Conservation (phyloP, 2,888 invertebrate species). For the Lottia gigantea region DNA sequence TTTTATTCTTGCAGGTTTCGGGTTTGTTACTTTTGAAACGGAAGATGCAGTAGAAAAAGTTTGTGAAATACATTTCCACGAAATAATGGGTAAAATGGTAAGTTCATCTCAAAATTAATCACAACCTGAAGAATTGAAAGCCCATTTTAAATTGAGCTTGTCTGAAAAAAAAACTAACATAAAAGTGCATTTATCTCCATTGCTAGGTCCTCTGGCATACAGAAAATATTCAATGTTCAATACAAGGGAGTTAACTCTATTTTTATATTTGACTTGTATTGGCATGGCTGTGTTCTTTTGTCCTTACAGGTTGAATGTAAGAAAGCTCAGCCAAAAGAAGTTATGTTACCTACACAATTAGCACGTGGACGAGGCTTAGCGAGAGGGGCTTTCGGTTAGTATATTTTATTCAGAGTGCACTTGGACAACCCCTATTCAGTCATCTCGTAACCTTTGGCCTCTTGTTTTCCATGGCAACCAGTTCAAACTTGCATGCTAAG, state of each 20-base stretch:
- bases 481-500: slow-evolving; percentile 31
- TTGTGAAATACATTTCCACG: slow-evolving; percentile 99
- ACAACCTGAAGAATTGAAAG: no score
- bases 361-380: slow-evolving; percentile 57
- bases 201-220: no score
- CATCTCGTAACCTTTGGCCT: slow-evolving; percentile 27
- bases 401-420: slow-evolving; percentile 10
- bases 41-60: slow-evolving; percentile 99
- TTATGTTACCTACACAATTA: slow-evolving; percentile 87
- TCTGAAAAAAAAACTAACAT: no score
- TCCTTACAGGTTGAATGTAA: slow-evolving; percentile 95
- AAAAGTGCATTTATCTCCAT: no score
- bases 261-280: slow-evolving; percentile 1
- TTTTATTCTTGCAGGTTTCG: slow-evolving; percentile 84
- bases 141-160: no score
- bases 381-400: slow-evolving; percentile 48
- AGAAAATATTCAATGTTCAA: no score
- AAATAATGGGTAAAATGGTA: slow-evolving; percentile 99
- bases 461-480: slow-evolving; percentile 37
- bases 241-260: slow-evolving; percentile 15
- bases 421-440: slow-evolving; percentile 18
- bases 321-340: slow-evolving; percentile 99
- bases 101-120: slow-evolving; percentile 70
- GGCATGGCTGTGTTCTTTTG: neutral
- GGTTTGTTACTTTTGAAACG: slow-evolving; percentile 99